Percentiles rank a stretch among this genome's conserved stretches.
Evolutionary conservation across 1,140 invertebrate genomes (phyloP).

Genomic region (Pseudomyrmex dendroicus): DNA sequence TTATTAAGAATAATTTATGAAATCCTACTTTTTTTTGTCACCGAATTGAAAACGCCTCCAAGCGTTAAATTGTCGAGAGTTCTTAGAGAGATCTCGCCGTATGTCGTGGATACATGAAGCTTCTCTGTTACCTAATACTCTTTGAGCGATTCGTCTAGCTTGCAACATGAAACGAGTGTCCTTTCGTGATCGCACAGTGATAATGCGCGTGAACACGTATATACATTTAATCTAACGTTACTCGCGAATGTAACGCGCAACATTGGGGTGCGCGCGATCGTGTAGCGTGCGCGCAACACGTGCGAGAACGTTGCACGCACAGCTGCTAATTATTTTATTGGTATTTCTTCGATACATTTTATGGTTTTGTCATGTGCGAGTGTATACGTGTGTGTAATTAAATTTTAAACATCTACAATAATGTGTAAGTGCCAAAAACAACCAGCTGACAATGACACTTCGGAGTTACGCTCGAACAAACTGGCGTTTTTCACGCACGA

Average conservation of each 20-base stretch:
- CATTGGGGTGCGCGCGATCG: slow-evolving; percentile 56
- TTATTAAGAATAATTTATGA: slow-evolving; percentile 6
- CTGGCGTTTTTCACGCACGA: too few relatives aligned
- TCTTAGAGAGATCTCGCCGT: slow-evolving; percentile 28
- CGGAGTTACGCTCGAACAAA: too few relatives aligned
- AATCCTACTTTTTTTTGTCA: neutral
- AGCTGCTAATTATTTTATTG: slow-evolving; percentile 59
- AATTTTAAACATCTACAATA: slow-evolving; percentile 3
- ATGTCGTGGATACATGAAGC: slow-evolving; percentile 3
- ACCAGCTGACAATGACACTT: neutral
- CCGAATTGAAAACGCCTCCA: neutral
- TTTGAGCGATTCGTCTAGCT: slow-evolving; percentile 44
- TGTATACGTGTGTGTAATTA: too few relatives aligned
- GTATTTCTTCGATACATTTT: slow-evolving; percentile 34
- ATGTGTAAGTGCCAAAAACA: too few relatives aligned
- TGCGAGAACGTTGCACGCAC: slow-evolving; percentile 55
- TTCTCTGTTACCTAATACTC: slow-evolving; percentile 52
- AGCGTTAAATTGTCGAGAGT: slow-evolving; percentile 6
- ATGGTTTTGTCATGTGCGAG: too few relatives aligned
- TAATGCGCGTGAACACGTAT: slow-evolving; percentile 63
- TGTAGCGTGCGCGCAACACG: slow-evolving; percentile 65
- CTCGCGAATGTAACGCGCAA: neutral
- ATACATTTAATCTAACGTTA: slow-evolving; percentile 60
- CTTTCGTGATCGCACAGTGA: slow-evolving; percentile 52
- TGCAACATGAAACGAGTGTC: slow-evolving; percentile 34